A percentile compares a stretch with the other conserved stretches of the same genome.
These are phyloP conservation scores for Hyposoter didymator DNA, from an alignment of 2,888 invertebrate genomes.

Conservation along the genomic window DNA sequence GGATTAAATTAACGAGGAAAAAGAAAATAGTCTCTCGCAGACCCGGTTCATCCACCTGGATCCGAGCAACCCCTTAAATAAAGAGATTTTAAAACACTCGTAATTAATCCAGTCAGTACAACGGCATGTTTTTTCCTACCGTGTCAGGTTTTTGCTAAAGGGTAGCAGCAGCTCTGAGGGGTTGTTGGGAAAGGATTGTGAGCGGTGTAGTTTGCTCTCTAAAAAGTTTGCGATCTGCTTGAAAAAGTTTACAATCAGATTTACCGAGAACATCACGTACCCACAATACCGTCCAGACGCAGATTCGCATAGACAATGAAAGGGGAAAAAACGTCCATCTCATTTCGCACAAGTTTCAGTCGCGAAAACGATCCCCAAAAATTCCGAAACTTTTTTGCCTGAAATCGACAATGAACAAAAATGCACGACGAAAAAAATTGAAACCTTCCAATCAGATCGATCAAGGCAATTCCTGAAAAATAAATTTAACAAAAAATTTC, in stretches of 20 bases:
- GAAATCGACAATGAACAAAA: neutral
- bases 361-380: neutral
- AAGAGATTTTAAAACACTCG: neutral
- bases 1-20: neutral
- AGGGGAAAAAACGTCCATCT: conserved; percentile 29
- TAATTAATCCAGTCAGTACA: conserved; percentile 21
- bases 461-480: neutral
- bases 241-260: conserved; percentile 60
- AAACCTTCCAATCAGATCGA: neutral
- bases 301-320: conserved; percentile 28
- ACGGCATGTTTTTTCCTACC: conserved; percentile 8
- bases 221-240: conserved; percentile 49
- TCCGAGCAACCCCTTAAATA: neutral
- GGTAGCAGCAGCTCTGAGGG: conserved; percentile 13
- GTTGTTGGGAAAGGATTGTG: conserved; percentile 49
- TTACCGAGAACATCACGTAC: conserved; percentile 36
- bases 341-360: conserved; percentile 1
- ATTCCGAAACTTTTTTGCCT: neutral
- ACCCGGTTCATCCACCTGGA: too few species aligned
- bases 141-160: conserved; percentile 13
- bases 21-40: neutral
- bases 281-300: conserved; percentile 7
- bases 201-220: conserved; percentile 15
- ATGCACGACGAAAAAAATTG: neutral
- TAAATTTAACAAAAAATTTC: neutral